Percentiles rank a stretch among this genome's conserved stretches.
phyloP scores from a whole-genome alignment of 2,113 vertebrate species.

The Manacus vitellinus region DNA sequence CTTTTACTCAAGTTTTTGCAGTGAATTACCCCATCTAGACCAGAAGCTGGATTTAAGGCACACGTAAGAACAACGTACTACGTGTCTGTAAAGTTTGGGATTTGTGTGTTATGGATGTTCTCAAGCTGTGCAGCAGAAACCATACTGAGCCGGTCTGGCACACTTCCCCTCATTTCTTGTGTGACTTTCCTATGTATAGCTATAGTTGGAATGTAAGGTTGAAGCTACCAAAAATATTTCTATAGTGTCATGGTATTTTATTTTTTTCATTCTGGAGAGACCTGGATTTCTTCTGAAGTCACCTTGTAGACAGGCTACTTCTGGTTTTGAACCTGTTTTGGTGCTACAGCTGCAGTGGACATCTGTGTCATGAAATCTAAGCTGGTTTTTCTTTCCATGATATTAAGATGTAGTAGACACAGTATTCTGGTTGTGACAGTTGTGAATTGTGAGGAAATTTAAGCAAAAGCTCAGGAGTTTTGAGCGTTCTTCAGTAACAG shows the following conservation, averaged over 20 bases:
- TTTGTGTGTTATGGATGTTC: neutral
- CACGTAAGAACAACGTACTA: neutral
- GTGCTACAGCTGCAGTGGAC: neutral
- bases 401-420: neutral
- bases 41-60: neutral
- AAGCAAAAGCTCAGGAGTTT: slow-evolving; percentile 29
- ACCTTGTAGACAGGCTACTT: neutral
- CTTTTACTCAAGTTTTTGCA: neutral
- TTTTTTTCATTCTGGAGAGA: neutral
- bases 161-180: neutral
- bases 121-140: neutral
- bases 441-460: neutral
- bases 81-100: neutral
- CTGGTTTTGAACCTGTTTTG: neutral
- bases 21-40: neutral
- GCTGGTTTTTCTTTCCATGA: neutral
- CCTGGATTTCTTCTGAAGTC: neutral
- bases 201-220: neutral
- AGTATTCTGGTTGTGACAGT: neutral
- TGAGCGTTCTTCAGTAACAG: slow-evolving; percentile 10
- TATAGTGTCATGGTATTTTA: neutral
- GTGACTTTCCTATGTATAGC: neutral
- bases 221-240: neutral
- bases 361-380: neutral
- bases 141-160: neutral